Evolutionary conservation across 2,797 vertebrate species (phyloP), one percentile per base, ranked within the genome.

Genomic region (Echeneis naucrates): DNA sequence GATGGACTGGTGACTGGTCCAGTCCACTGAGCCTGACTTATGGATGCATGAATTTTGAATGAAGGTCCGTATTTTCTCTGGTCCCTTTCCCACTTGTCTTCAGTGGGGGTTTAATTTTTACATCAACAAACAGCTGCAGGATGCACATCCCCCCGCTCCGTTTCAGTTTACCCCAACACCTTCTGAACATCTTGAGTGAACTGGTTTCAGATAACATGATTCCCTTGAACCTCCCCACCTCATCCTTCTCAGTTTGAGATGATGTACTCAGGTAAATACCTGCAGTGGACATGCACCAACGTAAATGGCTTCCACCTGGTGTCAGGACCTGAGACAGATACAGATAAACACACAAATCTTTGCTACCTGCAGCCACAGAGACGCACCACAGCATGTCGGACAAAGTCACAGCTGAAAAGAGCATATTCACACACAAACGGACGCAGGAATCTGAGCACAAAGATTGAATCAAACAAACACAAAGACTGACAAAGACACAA

Each of bases 1-100:
- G n/a, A n/a, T n/a, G n/a, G n/a, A n/a, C n/a, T n/a, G n/a, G n/a
- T n/a, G n/a, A n/a, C n/a, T n/a, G n/a, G n/a, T n/a, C n/a, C n/a
- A n/a, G n/a, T n/a, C n/a, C n/a, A n/a, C n/a, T n/a, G n/a, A n/a
- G n/a, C 74, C 66, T 57, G 30, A 66, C 54, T 66, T 65, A 33
- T 71, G 68, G 63, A 58, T 63, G 80, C 66, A 83, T 91, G 68
- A 57, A 81, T 84, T 85, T 85, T 81, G 38, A 80, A 89, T 87
- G 76, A 83, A 72, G 61, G 50, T 47, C 59, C 74, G 58, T 50
- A 40, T 32, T 52, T 78, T 65, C 52, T 47, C 30, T 14, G 4
- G 10, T 24, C 47, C 40, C 73, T 64, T n/a, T 44, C 56, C 56
- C 54, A 59, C 44, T 78, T 21, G 1, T 51, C 77, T 64, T 68